Base-by-base conservation (phyloP, 2,888 invertebrate species). In the Choristoneura rosaceana region DNA sequence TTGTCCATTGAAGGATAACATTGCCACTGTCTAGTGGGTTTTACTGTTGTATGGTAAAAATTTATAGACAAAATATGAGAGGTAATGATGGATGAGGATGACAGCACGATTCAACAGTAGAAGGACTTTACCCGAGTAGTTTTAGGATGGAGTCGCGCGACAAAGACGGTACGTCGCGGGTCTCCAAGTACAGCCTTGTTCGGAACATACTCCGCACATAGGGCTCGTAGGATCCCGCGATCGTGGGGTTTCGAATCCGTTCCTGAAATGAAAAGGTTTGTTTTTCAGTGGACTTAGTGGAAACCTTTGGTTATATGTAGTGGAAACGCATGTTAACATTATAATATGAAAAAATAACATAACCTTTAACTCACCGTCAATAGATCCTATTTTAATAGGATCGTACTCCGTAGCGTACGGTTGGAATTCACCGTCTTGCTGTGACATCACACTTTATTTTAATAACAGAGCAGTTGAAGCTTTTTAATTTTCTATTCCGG, bases 201-300 rank as follows among this genome's bases (percentile, higher is more conserved):
- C 5, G 96, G 96, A 8, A 89, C 88, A 79, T 97, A 97, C 73
- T 95, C 94, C 0, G 97, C 95, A 79, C 94, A 89, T 58, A 97
- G 84, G 0, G 98, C 98, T 78, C 98, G 93, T 14, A 96, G 84
- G 25, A 98, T 94, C 2, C 95, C 98, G 76, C 95, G 95, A 83
- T 98, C 98, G 80, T 98, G 98, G 0, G 98, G 97, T 71, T 95
- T 96, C 0, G 94, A 95, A 83, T 98, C 98, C 0, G 97, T 98
- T 8, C 94, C 95, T 95, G 75, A 8, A 52, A 17, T 5, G 12
- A 12, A 4, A 12, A 43, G 4, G 12, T 12, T 12, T 12, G 4
- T 43, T 43, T 10, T 12, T 12, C 43, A 12, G 3, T 43, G 12
- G 0, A 12, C 15, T 15, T n/a, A n/a, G n/a, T 14, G n/a, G 4